Evolutionary conservation across 2,888 invertebrate genomes (phyloP), one percentile per base, ranked within the genome.

Genomic region (Pogonocherus hispidulus): DNA sequence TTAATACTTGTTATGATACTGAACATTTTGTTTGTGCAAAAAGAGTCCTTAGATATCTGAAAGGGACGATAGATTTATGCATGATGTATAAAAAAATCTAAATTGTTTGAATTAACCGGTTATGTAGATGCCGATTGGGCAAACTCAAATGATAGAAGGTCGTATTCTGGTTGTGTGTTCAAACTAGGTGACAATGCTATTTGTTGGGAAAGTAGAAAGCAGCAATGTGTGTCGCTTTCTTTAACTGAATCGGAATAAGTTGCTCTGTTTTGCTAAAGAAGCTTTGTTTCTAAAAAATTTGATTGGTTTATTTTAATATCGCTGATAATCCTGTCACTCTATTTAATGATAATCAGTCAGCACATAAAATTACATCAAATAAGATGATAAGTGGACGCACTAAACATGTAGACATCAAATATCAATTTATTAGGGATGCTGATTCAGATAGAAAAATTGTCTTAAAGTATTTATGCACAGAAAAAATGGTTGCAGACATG

Each of bases 371-470:
- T 14, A 14, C 44, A 14, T 14, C 6, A 62, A 54, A 67, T 55
- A 49, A 5, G 19, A 19, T 14, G 22, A 32, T 51, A 20, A 55
- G 22, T 22, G 81, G 78, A 84, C 51, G 32, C 1, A 32, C 32
- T 4, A 32, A 32, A 6, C 32, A 32, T 6, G 32, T 32, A 2
- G 32, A 44, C 6, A 14, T 44, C 14, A 44, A 44, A 14, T 44
- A 44, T 14, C 6, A 44, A 3, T 44, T 44, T 6, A 32, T 32
- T 4, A 32, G 32, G 11, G 8, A 32, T 32, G 32, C 8, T 32
- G 32, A 9, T n/a, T n/a, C n/a, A n/a, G n/a, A n/a, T n/a, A n/a
- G n/a, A n/a, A n/a, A n/a, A n/a, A n/a, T n/a, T n/a, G n/a, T n/a
- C n/a, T n/a, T n/a, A n/a, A n/a, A n/a, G n/a, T n/a, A n/a, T n/a